Conservation (phyloP, 2,797 vertebrate genomes). For the Scleropages formosus region DNA sequence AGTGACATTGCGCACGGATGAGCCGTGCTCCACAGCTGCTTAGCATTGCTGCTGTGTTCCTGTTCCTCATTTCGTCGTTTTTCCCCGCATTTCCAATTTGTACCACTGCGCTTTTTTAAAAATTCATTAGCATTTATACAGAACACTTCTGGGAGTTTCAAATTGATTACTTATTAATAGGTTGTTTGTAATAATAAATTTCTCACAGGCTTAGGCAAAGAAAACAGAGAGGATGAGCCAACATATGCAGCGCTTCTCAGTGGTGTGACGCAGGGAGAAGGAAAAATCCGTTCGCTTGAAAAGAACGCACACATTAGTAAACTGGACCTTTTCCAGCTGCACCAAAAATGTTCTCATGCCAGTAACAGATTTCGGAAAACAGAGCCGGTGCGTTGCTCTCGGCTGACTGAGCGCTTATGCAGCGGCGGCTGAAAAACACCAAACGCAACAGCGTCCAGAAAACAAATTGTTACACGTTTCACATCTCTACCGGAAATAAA, state of each 20-base stretch:
- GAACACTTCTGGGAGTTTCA: constrained; percentile 60
- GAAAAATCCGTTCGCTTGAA: constrained; percentile 42
- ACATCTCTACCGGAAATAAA: too few relatives aligned
- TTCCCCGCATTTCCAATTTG: constrained; percentile 55
- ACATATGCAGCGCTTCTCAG: constrained; percentile 39
- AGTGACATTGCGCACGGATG: not conserved
- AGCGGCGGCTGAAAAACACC: too few relatives aligned
- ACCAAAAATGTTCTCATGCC: not conserved
- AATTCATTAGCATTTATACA: constrained; percentile 60
- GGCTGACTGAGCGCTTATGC: not conserved
- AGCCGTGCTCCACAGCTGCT: not conserved
- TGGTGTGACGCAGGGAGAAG: constrained; percentile 32
- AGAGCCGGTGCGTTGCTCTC: not conserved
- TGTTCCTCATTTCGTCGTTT: constrained; percentile 46
- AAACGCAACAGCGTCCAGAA: too few relatives aligned
- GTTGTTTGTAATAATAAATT: constrained; percentile 66
- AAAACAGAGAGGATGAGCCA: constrained; percentile 50
- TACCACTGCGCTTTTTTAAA: constrained; percentile 62
- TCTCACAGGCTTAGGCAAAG: constrained; percentile 56
- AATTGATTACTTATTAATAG: constrained; percentile 72
- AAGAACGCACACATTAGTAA: constrained; percentile 29
- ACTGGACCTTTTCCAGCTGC: not conserved
- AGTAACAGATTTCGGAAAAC: not conserved
- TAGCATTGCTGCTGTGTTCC: constrained; percentile 37
- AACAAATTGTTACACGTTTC: too few relatives aligned